Conservation (phyloP, 2,888 invertebrate species). For the Sinodicranocentrus sp. region DNA sequence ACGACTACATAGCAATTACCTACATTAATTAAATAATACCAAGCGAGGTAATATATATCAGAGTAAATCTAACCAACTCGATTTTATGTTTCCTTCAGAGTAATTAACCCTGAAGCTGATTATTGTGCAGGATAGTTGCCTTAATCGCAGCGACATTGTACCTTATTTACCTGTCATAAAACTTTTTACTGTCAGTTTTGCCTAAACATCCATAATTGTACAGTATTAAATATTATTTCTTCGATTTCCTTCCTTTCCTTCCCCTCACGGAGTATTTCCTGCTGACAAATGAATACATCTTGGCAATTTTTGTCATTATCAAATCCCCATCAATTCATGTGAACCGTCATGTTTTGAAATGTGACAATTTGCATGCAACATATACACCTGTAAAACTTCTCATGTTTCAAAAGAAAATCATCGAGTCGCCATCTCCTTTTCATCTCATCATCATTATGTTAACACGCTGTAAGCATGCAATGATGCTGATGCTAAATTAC, state of each 20-base stretch:
- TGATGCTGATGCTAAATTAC: too few species aligned
- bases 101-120: slow-evolving; percentile 43
- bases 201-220: background rate
- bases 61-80: background rate
- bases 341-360: background rate
- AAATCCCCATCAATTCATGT: slow-evolving; percentile 2
- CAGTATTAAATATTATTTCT: background rate
- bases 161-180: background rate
- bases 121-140: background rate
- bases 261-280: background rate
- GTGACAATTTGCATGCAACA: background rate
- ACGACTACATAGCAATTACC: too few species aligned
- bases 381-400: background rate
- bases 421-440: too few species aligned
- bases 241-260: slow-evolving; percentile 26
- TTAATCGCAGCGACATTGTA: background rate
- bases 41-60: background rate
- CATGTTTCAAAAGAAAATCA: too few species aligned
- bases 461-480: background rate
- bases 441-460: slow-evolving; percentile 4
- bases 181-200: background rate
- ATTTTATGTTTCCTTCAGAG: background rate
- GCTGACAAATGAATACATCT: background rate
- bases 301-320: background rate
- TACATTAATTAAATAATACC: too few species aligned